phyloP scores from a whole-genome alignment of 2,888 invertebrate genomes.

The Craniophora ligustri region DNA sequence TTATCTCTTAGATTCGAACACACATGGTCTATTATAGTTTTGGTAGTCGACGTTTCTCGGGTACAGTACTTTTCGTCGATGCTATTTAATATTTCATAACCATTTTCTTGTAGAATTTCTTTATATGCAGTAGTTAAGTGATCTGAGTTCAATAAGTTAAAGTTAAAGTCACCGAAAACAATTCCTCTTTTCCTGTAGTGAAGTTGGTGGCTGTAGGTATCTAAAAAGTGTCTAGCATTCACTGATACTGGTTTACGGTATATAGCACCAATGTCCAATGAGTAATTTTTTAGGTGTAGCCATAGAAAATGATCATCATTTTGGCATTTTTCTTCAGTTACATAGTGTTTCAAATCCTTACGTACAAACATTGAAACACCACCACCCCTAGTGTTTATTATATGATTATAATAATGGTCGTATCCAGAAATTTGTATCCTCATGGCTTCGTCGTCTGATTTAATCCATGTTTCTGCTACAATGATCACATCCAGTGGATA shows the following conservation, averaged over 20 bases:
- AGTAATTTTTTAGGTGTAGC: neutral
- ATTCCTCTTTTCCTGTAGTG: slow-evolving; percentile 8
- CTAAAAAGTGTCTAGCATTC: neutral
- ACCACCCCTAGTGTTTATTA: neutral
- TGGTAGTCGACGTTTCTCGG: too few species aligned
- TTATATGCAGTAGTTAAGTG: neutral
- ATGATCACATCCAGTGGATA: neutral
- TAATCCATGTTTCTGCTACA: neutral
- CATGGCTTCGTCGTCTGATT: neutral
- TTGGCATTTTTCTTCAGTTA: neutral
- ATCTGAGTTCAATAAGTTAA: slow-evolving; percentile 14
- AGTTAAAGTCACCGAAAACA: too few species aligned
- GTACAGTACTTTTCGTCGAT: slow-evolving; percentile 12
- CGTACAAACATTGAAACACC: slow-evolving; percentile 4
- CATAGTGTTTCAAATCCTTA: neutral
- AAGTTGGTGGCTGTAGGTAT: slow-evolving; percentile 11
- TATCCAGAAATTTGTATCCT: neutral
- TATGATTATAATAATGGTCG: neutral
- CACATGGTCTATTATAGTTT: slow-evolving; percentile 32
- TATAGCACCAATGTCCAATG: slow-evolving; percentile 3
- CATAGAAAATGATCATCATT: slow-evolving; percentile 6
- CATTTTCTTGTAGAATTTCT: slow-evolving; percentile 12
- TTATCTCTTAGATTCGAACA: slow-evolving; percentile 23
- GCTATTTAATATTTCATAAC: slow-evolving; percentile 3
- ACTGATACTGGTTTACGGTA: neutral